Percentiles rank a stretch among this genome's conserved stretches.
These are phyloP conservation scores for Holcopasites calliopsidis DNA, from an alignment of 1,140 invertebrate genomes.

Conservation along the genomic window DNA sequence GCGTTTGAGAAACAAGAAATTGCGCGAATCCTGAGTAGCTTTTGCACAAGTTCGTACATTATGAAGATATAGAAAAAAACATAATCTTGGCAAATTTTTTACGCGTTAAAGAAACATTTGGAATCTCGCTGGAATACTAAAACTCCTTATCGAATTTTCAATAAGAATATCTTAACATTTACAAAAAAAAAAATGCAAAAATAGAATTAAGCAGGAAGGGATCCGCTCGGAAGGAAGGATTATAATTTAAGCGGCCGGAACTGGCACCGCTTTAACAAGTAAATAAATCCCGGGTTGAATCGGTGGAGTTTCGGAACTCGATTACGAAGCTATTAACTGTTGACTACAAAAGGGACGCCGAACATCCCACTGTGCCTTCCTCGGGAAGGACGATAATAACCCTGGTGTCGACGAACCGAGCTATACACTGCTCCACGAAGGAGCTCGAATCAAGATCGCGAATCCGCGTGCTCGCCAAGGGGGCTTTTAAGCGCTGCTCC, in stretches of 20 bases:
- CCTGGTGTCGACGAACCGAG: neutral
- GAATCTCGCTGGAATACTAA: too few relatives aligned
- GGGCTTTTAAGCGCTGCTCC: neutral
- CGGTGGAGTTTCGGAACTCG: conserved; percentile 20
- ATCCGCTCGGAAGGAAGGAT: too few relatives aligned
- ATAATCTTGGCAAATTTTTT: too few relatives aligned
- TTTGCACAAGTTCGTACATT: neutral
- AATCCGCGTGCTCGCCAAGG: neutral
- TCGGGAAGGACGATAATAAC: neutral
- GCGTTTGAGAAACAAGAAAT: neutral
- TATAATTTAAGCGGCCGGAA: too few relatives aligned
- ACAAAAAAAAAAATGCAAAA: too few relatives aligned
- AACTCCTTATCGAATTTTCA: too few relatives aligned
- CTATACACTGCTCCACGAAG: too few relatives aligned
- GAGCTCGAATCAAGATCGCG: neutral
- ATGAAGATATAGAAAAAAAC: too few relatives aligned
- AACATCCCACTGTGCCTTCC: neutral
- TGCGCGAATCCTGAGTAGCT: neutral
- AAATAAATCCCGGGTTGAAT: neutral
- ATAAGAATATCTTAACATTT: too few relatives aligned
- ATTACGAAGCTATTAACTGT: conserved; percentile 11
- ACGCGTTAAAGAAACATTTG: too few relatives aligned
- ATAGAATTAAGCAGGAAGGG: too few relatives aligned
- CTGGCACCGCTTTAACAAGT: too few relatives aligned
- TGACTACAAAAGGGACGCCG: neutral